Percentiles rank a stretch among this genome's conserved stretches.
These are phyloP conservation scores for Stenodera caucasica DNA, from an alignment of 2,888 invertebrate genomes.

Conservation along the genomic window DNA sequence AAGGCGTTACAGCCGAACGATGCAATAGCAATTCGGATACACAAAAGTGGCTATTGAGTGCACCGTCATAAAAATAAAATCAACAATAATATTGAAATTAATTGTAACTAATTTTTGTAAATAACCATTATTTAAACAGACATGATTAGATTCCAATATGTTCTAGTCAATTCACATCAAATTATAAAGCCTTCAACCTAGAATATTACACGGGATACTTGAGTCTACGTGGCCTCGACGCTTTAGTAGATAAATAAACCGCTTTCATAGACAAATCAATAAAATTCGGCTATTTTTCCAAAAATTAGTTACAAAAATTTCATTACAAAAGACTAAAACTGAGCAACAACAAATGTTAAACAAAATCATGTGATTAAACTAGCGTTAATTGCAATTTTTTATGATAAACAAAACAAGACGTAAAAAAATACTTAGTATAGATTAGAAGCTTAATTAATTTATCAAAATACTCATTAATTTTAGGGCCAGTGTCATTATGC, in stretches of 20 bases:
- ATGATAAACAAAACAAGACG: neutral
- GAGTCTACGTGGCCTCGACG: too few species aligned
- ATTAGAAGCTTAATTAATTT: conserved; percentile 1
- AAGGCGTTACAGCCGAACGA: conserved; percentile 68
- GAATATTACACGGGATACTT: too few species aligned
- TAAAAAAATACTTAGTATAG: too few species aligned
- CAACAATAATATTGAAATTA: neutral
- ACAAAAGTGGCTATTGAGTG: conserved; percentile 67
- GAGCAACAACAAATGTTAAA: neutral
- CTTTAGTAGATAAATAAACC: too few species aligned
- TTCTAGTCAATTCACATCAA: neutral
- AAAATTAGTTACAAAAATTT: conserved; percentile 2
- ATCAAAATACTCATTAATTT: conserved; percentile 21
- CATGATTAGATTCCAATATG: too few species aligned
- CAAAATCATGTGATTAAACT: neutral
- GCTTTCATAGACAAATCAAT: too few species aligned
- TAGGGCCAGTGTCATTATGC: conserved; percentile 23
- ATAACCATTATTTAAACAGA: too few species aligned
- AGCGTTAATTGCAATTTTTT: neutral
- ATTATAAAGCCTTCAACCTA: too few species aligned
- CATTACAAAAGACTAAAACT: neutral
- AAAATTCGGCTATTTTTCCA: too few species aligned
- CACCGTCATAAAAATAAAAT: conserved; percentile 12
- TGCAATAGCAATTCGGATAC: conserved; percentile 68
- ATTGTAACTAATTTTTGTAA: conserved; percentile 1